Evolutionary conservation across 2,113 vertebrate species (phyloP).

Genomic region (Apteryx owenii): DNA sequence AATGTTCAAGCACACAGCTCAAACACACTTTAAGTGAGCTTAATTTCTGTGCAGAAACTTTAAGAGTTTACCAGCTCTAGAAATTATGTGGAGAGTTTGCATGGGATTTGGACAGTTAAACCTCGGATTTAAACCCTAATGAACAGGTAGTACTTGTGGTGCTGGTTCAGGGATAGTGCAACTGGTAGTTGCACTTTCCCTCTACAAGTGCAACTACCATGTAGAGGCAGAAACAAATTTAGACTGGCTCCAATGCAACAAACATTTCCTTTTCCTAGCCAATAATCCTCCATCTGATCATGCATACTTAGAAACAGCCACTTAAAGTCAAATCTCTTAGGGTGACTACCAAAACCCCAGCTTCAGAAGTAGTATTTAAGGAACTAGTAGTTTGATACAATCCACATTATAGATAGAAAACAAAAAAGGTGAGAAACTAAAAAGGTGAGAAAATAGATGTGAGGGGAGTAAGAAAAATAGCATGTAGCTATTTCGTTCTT

Average conservation of each 20-base stretch:
- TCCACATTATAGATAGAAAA: background rate
- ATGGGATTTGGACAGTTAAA: background rate
- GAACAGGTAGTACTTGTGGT: background rate
- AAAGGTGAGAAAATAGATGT: background rate
- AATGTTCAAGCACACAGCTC: background rate
- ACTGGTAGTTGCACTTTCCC: background rate
- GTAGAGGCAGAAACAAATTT: background rate
- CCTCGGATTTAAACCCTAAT: background rate
- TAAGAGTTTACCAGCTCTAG: background rate
- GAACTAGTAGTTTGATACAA: background rate
- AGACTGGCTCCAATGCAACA: background rate
- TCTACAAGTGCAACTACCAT: background rate
- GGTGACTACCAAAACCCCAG: background rate
- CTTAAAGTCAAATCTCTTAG: background rate
- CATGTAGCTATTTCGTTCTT: background rate
- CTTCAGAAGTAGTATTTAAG: background rate
- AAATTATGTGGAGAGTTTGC: background rate
- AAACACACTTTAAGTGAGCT: rapidly evolving
- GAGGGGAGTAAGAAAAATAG: background rate
- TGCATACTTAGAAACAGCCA: background rate
- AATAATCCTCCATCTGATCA: background rate
- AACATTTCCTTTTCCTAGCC: background rate
- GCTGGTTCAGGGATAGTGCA: background rate
- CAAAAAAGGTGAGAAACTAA: background rate
- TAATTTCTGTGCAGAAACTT: background rate